These are phyloP conservation scores for Chymomyza procnemis DNA, from an alignment of 2,888 invertebrate genomes.

Conservation along the genomic window DNA sequence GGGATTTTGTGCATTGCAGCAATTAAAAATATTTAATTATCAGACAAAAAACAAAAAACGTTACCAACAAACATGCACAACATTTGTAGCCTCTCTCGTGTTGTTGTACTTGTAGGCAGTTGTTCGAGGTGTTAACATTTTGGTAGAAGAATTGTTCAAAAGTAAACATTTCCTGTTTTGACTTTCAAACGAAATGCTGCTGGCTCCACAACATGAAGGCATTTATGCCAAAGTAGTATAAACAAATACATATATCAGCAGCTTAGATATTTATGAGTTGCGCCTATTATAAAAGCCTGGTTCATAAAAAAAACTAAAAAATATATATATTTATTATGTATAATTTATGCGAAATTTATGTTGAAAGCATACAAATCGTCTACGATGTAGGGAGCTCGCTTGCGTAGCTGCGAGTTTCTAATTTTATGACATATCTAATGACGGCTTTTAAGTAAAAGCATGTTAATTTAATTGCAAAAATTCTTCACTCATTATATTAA, in stretches of 20 bases:
- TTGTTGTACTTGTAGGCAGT: slow-evolving; percentile 1
- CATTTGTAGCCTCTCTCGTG: slow-evolving; percentile 41
- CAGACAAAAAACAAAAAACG: slow-evolving; percentile 73
- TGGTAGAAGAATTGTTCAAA: slow-evolving; percentile 51
- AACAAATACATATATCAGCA: neutral
- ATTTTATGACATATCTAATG: neutral
- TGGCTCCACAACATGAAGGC: neutral
- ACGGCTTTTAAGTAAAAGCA: neutral
- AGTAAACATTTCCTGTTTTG: slow-evolving; percentile 64
- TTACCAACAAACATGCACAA: slow-evolving; percentile 67
- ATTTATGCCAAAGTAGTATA: neutral
- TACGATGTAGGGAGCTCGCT: neutral
- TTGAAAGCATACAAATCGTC: neutral
- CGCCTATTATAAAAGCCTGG: neutral
- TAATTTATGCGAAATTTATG: neutral
- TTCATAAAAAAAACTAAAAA: neutral
- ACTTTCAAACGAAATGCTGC: neutral
- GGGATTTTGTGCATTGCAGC: slow-evolving; percentile 67
- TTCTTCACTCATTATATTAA: neutral
- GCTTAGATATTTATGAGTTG: neutral
- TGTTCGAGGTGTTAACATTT: slow-evolving; percentile 19
- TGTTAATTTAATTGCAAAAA: neutral
- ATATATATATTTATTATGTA: neutral
- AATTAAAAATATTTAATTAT: slow-evolving; percentile 73
- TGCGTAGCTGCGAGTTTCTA: neutral